These are phyloP conservation scores for Mus musculus DNA, from an alignment of 2,113 vertebrate species.

Conservation along the genomic window GRCm39 chr13:103750001-103750500, in stretches of 20 bases:
- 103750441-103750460: background rate
- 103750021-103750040: background rate
- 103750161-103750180: constrained; percentile 82
- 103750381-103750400: constrained; percentile 58
- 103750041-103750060: constrained; percentile 62
- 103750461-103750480: background rate
- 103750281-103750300: constrained; percentile 69
- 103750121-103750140: constrained; percentile 72
- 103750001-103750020: constrained; percentile 39
- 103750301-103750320: constrained; percentile 77
- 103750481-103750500: background rate
- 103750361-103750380: background rate
- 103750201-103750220: constrained; percentile 71
- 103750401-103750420: background rate
- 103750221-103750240: constrained; percentile 79
- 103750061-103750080: constrained; percentile 69
- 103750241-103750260: constrained; percentile 28
- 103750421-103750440: background rate
- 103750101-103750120: constrained; percentile 72
- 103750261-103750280: constrained; percentile 57
- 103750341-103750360: constrained; percentile 41
- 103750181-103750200: constrained; percentile 80
- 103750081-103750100: constrained; percentile 18
- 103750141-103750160: constrained; percentile 67
- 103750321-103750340: constrained; percentile 63